Evolutionary conservation across 2,888 invertebrate genomes (phyloP).

Genomic region (Chloroclystis v-ata): DNA sequence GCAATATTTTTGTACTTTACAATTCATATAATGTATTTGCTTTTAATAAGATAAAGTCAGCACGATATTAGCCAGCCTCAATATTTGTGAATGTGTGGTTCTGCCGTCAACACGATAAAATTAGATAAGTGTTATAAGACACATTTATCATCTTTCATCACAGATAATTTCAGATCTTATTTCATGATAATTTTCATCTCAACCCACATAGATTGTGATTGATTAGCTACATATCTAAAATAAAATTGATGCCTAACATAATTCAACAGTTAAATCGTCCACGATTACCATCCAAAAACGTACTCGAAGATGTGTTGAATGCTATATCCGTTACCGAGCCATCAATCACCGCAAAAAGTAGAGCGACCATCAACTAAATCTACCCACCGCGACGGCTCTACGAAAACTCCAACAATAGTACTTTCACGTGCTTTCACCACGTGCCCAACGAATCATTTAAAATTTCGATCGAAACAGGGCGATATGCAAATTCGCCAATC

Average conservation of each 20-base stretch:
- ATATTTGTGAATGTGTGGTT: no score
- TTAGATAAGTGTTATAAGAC: not conserved
- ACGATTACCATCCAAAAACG: conserved; percentile 23
- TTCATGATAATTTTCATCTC: conserved; percentile 17
- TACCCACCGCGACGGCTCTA: conserved; percentile 30
- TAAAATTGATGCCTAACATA: conserved; percentile 24
- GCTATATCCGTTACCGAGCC: conserved; percentile 32
- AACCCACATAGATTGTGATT: conserved; percentile 27
- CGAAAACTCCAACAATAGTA: conserved; percentile 34
- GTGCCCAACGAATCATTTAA: conserved; percentile 36
- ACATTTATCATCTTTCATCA: conserved; percentile 6
- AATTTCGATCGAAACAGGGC: conserved; percentile 43
- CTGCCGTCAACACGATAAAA: no score
- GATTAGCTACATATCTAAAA: conserved; percentile 29
- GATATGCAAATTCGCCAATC: conserved; percentile 69
- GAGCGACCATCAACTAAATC: conserved; percentile 35
- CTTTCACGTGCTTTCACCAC: conserved; percentile 49
- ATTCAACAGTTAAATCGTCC: conserved; percentile 25
- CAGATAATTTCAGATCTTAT: conserved; percentile 13
- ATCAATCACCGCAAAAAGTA: conserved; percentile 36
- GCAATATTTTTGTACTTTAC: no score
- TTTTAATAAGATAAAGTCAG: no score
- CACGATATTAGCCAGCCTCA: no score
- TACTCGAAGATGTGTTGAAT: conserved; percentile 22
- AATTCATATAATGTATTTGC: no score